phyloP scores from a whole-genome alignment of 2,888 invertebrate species.

The Stegophylla sp. region DNA sequence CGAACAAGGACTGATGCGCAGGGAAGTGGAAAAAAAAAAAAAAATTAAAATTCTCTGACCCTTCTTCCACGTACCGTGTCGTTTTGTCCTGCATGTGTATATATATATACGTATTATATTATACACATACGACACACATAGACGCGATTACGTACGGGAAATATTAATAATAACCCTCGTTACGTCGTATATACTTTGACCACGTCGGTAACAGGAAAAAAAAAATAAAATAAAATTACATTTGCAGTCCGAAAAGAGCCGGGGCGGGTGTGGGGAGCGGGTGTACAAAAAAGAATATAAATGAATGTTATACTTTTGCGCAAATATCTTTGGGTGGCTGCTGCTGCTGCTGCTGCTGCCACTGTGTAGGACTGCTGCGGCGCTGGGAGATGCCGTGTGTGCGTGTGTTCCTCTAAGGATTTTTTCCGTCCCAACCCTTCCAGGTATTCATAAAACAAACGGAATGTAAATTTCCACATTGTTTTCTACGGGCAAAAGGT shows the following conservation, averaged over 20 bases:
- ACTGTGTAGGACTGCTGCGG: neutral
- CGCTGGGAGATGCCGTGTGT: constrained; percentile 27
- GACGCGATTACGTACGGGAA: neutral
- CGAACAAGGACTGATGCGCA: too few species aligned
- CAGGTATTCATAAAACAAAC: constrained; percentile 57
- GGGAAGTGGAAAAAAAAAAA: constrained; percentile 5
- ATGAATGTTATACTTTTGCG: constrained; percentile 55
- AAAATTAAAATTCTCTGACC: constrained; percentile 55
- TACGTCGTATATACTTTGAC: constrained; percentile 35
- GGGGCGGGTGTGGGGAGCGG: constrained; percentile 20
- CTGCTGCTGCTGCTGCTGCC: too few species aligned
- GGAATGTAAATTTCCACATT: constrained; percentile 59
- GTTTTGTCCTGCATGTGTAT: constrained; percentile 26
- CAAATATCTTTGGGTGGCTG: constrained; percentile 46
- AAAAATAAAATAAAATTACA: constrained; percentile 35
- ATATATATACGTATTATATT: neutral
- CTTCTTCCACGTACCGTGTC: constrained; percentile 50
- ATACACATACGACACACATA: too few species aligned
- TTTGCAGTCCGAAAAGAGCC: constrained; percentile 47
- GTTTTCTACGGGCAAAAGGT: constrained; percentile 56
- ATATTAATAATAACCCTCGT: constrained; percentile 54
- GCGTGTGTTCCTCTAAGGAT: constrained; percentile 52
- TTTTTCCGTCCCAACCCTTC: constrained; percentile 49
- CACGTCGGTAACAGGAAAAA: constrained; percentile 27
- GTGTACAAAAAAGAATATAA: constrained; percentile 35